phyloP scores from a whole-genome alignment of 1,140 invertebrate species.

The Uloborus diversus region DNA sequence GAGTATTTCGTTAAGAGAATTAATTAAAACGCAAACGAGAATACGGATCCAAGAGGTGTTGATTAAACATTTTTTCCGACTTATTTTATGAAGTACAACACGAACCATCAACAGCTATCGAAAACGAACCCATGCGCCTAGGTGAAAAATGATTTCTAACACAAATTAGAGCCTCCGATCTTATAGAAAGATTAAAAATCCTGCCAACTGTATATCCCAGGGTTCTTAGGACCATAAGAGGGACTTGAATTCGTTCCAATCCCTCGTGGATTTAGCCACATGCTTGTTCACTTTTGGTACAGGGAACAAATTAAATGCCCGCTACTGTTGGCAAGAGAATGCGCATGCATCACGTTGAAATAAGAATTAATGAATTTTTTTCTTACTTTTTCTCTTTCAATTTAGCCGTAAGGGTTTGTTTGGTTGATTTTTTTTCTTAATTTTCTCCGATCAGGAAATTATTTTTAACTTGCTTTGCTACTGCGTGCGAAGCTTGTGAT shows the following conservation, averaged over 20 bases:
- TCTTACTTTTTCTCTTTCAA: conserved; percentile 34
- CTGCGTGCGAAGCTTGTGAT: conserved; percentile 3
- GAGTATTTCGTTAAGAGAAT: too few species aligned
- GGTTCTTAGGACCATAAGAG: conserved; percentile 7
- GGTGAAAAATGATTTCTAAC: conserved; percentile 43
- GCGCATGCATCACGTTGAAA: conserved; percentile 16
- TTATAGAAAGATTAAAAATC: conserved; percentile 54
- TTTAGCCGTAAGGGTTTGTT: conserved; percentile 38
- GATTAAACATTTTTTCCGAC: too few species aligned
- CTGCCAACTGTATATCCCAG: conserved; percentile 29
- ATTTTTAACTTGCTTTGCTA: conserved; percentile 34
- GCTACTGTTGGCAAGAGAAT: conserved; percentile 2
- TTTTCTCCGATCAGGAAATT: conserved; percentile 51
- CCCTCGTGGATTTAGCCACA: conserved; percentile 1
- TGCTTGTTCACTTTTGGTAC: background rate
- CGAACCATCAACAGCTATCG: too few species aligned
- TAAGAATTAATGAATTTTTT: conserved; percentile 53
- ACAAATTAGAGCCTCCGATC: conserved; percentile 44
- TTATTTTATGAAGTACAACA: too few species aligned
- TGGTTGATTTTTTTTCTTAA: conserved; percentile 38
- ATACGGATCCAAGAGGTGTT: too few species aligned
- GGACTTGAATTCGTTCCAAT: conserved; percentile 13
- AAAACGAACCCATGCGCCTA: too few species aligned
- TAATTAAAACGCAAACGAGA: too few species aligned
- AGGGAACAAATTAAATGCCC: conserved; percentile 45